Conservation (phyloP, 2,888 invertebrate species). For the Nemurella pictetii region DNA sequence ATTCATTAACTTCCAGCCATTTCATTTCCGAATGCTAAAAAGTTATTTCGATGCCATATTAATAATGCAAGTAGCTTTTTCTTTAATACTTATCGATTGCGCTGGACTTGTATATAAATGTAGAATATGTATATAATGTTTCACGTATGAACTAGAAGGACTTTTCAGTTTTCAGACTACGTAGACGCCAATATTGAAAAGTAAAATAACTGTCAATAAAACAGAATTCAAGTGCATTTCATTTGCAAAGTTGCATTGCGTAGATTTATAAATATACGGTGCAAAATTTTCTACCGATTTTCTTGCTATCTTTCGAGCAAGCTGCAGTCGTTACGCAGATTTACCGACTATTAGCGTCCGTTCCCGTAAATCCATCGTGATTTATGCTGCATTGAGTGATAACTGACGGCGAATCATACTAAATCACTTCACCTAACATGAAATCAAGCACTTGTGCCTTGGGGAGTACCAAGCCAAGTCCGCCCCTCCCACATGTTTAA, state of each 20-base stretch:
- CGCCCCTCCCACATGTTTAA: constrained; percentile 18
- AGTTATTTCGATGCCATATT: neutral
- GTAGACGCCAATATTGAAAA: neutral
- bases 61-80: neutral
- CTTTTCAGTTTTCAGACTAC: neutral
- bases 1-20: neutral
- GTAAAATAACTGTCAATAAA: neutral
- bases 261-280: neutral
- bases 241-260: neutral
- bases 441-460: constrained; percentile 12
- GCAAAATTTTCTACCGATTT: neutral
- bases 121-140: neutral
- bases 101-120: neutral
- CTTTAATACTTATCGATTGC: neutral
- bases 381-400: neutral
- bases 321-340: neutral
- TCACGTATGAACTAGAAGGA: neutral
- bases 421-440: neutral
- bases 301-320: neutral
- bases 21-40: neutral
- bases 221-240: neutral
- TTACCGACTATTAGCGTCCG: neutral
- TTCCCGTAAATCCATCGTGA: neutral
- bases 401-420: constrained; percentile 4
- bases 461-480: neutral